Evolutionary conservation across 2,888 invertebrate species (phyloP), one percentile per base, ranked within the genome.

Genomic region (Hecatera dysodea): DNA sequence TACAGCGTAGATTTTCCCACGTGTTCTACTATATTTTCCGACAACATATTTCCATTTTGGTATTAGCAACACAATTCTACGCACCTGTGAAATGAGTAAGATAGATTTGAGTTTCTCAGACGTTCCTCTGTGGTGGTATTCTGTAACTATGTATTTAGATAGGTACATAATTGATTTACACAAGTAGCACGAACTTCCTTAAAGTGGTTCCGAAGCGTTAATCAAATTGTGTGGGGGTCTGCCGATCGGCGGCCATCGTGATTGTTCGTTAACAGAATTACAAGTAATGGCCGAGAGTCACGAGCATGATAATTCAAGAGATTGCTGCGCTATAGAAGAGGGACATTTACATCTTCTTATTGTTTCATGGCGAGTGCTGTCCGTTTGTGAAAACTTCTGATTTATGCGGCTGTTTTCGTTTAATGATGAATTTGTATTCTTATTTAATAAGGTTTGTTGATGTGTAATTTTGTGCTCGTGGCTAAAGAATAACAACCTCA

Each of bases 261-360:
- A 86, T 88, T 83, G 86, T 83, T 87, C 67, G 82, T 74, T 83
- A 80, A 86, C 72, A 78, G 72, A 83, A 83, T 85, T 77, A 79
- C 76, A 81, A 78, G 77, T 82, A 85, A 85, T 86, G 85, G 83
- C 73, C 63, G 68, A 69, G 63, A 84, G 85, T 86, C 89, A 88
- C 89, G 87, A 85, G 65, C 70, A 33, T 8, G 61, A 44, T 61
- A 15, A 33, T 33, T 19, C 62, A 29, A 39, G 64, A 65, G 72
- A 71, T 65, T 70, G 61, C 63, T 55, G 24, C 33, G 46, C 56
- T n/a, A 53, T 57, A 55, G 27, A 62, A 69, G 19, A 59, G 22
- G 44, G 5, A 39, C 15, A 82, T 82, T 79, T 83, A 73, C 81
- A 75, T 83, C 70, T 70, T 65, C 67, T 61, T 56, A 59, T 33